Conservation (phyloP, 1,140 invertebrate species). For the Meteorus sp. region DNA sequence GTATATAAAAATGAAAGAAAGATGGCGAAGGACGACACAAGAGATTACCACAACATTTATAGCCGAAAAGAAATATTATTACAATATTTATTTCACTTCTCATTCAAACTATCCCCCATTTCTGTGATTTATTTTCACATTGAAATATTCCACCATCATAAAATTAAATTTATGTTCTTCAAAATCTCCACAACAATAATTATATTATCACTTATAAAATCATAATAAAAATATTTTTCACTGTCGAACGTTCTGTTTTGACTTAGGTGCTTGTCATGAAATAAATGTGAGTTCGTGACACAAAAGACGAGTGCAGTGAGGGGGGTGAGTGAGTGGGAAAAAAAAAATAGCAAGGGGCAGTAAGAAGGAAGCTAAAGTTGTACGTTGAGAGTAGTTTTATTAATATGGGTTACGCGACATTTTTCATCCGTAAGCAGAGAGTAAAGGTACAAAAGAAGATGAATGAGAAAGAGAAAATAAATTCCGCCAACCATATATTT, state of each 20-base stretch:
- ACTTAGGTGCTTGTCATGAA: neutral
- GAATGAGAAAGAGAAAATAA: neutral
- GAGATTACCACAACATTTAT: too few relatives aligned
- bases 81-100: too few relatives aligned
- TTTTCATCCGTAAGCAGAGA: conserved; percentile 9
- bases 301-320: neutral
- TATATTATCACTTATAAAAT: too few relatives aligned
- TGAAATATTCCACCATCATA: neutral
- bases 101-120: too few relatives aligned
- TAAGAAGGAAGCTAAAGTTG: neutral
- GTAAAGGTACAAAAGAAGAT: neutral
- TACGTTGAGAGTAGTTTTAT: conserved; percentile 12
- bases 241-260: neutral
- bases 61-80: neutral
- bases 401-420: conserved; percentile 16
- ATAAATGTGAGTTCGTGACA: conserved; percentile 18
- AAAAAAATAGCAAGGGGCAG: neutral
- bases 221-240: neutral
- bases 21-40: too few relatives aligned
- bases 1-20: neutral
- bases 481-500: neutral
- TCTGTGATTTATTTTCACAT: too few relatives aligned
- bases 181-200: too few relatives aligned
- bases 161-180: neutral
- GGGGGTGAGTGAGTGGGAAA: too few relatives aligned